Base-by-base conservation (phyloP, 2,113 vertebrate species). In the Dryoscopus gambensis region DNA sequence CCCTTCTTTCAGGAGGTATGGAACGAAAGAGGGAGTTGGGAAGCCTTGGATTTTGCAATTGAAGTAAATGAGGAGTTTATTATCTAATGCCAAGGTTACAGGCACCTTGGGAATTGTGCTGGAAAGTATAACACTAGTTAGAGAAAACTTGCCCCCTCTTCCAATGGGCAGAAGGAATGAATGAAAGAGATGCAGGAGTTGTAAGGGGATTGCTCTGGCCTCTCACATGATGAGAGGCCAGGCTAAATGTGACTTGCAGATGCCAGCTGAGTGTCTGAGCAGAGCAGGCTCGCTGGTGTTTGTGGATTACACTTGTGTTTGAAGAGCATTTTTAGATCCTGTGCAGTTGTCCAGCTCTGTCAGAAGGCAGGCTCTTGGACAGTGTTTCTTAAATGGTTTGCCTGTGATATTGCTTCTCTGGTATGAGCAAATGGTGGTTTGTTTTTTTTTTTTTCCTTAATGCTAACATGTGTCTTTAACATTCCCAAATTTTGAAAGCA, bases 311-410 rank as follows among this genome's bases (percentile, higher is more conserved):
- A 39, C 40, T 87, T 39, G 60, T 88, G 49, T 63, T 84, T 84
- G 76, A 92, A 70, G 64, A 90, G 31, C 68, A n/a, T 86, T 92
- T 96, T 96, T 93, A 97, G 68, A 87, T 55, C 44, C 76, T 0
- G 0, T 84, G 83, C 96, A 94, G 93, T 93, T 96, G 94, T 95
- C 62, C 74, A 60, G 53, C 68, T 90, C 89, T 93, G 21, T 96
- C 87, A 92, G 74, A 84, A 86, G 15, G 33, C 80, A 81, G 40
- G 24, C 31, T 65, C 16, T 78, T 84, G 39, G 14, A 62, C 70
- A 62, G 44, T 49, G n/a, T 57, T 83, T 93, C 40, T 95, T 82
- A 87, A 94, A 49, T 30, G 31, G 22, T 63, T 84, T 94, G 56
- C 23, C 24, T 65, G 68, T 92, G 50, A 67, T 56, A 56, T 5